A percentile compares a stretch with the other conserved stretches of the same genome.
Conservation (phyloP, 2,113 vertebrate genomes). For the Eudorcas thomsonii region DNA sequence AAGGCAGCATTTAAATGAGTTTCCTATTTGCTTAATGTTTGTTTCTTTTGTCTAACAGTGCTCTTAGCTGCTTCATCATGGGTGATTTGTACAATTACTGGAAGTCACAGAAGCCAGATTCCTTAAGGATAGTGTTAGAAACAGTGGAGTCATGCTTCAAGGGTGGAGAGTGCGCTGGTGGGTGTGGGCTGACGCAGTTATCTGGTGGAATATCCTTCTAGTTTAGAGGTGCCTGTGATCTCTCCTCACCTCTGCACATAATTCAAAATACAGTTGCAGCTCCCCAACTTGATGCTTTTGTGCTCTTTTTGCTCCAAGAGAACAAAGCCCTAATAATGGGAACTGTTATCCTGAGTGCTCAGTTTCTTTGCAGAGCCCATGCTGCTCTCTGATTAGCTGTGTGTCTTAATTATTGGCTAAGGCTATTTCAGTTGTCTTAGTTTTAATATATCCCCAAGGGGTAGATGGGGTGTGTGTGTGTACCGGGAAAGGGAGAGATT, state of each 20-base stretch:
- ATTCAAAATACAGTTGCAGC: neutral
- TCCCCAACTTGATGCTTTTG: constrained; percentile 38
- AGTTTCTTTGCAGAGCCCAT: constrained; percentile 41
- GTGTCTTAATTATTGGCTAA: constrained; percentile 40
- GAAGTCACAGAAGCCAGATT: constrained; percentile 57
- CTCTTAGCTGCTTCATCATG: constrained; percentile 42
- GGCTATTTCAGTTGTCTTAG: constrained; percentile 44
- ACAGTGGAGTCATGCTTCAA: constrained; percentile 70
- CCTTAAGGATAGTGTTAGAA: constrained; percentile 49
- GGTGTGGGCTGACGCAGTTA: constrained; percentile 63
- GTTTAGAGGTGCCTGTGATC: neutral
- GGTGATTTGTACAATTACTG: constrained; percentile 60
- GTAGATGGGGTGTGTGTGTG: neutral
- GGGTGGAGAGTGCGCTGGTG: constrained; percentile 39
- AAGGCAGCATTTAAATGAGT: constrained; percentile 21
- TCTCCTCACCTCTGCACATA: neutral
- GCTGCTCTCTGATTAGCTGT: constrained; percentile 50
- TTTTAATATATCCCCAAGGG: constrained; percentile 49
- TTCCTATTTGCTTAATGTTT: constrained; percentile 54
- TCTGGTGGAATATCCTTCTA: constrained; percentile 24
- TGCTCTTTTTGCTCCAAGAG: constrained; percentile 38
- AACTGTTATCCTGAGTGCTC: constrained; percentile 40
- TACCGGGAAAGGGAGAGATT: neutral
- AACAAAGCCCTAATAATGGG: constrained; percentile 59
- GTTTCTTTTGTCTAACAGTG: constrained; percentile 55